These are phyloP conservation scores for Argynnis bischoffii DNA, from an alignment of 2,888 invertebrate species.

Conservation along the genomic window DNA sequence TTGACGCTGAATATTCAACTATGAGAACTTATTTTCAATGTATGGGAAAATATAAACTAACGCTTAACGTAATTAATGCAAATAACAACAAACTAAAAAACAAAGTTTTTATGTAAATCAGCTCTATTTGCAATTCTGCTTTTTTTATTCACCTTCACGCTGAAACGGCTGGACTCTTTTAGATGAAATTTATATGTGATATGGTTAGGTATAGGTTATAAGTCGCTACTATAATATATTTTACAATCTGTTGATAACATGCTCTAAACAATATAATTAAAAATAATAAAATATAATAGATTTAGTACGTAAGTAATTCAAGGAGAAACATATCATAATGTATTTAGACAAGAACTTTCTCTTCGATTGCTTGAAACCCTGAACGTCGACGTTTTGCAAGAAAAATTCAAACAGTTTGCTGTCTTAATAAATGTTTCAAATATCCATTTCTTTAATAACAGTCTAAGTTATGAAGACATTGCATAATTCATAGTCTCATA, in stretches of 20 bases:
- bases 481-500: no score
- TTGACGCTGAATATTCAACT: slow-evolving; percentile 46
- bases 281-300: neutral
- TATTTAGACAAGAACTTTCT: slow-evolving; percentile 15
- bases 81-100: slow-evolving; percentile 12
- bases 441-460: no score
- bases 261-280: no score
- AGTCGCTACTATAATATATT: no score
- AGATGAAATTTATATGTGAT: no score
- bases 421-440: no score
- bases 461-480: no score
- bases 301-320: slow-evolving; percentile 1
- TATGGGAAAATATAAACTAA: slow-evolving; percentile 41
- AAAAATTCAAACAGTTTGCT: neutral
- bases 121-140: neutral
- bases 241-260: no score
- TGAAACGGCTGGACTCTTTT: no score
- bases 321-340: slow-evolving; percentile 14
- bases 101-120: neutral
- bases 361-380: slow-evolving; percentile 1
- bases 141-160: neutral
- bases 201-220: no score
- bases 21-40: slow-evolving; percentile 48
- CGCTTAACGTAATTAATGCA: slow-evolving; percentile 24
- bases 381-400: neutral